phyloP scores from a whole-genome alignment of 2,888 invertebrate genomes.

The Drosophila nr. fundita region DNA sequence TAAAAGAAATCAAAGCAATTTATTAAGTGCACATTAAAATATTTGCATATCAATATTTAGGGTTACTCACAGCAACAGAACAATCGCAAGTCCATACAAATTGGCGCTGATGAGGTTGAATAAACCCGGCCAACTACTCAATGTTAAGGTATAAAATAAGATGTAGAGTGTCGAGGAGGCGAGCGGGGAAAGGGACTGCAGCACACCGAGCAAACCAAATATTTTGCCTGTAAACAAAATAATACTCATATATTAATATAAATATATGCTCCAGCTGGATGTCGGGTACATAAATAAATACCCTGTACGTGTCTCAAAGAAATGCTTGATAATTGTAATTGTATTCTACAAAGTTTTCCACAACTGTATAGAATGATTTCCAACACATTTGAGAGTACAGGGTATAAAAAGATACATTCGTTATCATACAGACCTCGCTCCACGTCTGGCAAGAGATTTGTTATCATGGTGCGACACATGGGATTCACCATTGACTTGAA shows the following conservation, averaged over 20 bases:
- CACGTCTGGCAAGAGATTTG: slow-evolving; percentile 75
- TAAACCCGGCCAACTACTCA: slow-evolving; percentile 87
- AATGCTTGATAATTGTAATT: not conserved
- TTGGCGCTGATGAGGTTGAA: slow-evolving; percentile 86
- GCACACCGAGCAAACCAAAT: slow-evolving; percentile 88
- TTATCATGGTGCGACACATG: slow-evolving; percentile 81
- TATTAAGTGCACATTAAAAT: slow-evolving; percentile 8
- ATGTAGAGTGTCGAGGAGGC: slow-evolving; percentile 88
- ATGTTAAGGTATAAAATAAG: slow-evolving; percentile 87
- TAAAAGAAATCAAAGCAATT: slow-evolving; percentile 33
- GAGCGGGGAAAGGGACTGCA: slow-evolving; percentile 88
- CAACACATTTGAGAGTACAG: not conserved
- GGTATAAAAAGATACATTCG: not conserved
- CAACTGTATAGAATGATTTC: not conserved
- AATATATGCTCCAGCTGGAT: not conserved
- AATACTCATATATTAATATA: not conserved
- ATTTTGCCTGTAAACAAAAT: slow-evolving; percentile 86
- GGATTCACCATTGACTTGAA: slow-evolving; percentile 80
- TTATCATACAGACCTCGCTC: slow-evolving; percentile 81
- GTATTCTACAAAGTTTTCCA: no score
- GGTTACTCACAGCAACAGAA: slow-evolving; percentile 69
- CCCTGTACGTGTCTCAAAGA: not conserved
- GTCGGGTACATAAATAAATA: not conserved
- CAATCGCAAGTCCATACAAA: slow-evolving; percentile 65
- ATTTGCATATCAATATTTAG: not conserved